Evolutionary conservation across 2,797 vertebrate genomes (phyloP), one percentile per base, ranked within the genome.

Genomic region (Gadopsis bispinosus): DNA sequence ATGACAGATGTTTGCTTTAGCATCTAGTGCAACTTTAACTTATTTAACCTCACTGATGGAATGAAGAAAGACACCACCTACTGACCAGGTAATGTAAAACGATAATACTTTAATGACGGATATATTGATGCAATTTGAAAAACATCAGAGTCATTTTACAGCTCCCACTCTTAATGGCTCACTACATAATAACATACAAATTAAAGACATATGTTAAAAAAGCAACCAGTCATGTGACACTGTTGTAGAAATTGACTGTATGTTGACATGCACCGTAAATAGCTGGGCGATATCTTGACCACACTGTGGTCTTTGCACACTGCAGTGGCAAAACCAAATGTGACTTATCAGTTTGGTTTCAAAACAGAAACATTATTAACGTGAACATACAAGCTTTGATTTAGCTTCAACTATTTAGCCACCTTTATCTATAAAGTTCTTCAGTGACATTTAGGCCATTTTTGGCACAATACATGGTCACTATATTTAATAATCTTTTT

Each of bases 361-460:
- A 55, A 68, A 68, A 33, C 17, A 78, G 65, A 80, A 51, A 14
- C 6, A 9, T 13, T 33, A n/a, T 17, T 29, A 59, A 19, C n/a
- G 1, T 20, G 6, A 55, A 70, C 7, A 35, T n/a, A 62, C 37
- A 26, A 56, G 60, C 29, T 69, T 50, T 35, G 12, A 74, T 62
- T 43, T 50, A 26, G 19, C n/a, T 29, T 67, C 4, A 8, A n/a
- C 33, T 35, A 19, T 29, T 50, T 43, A n/a, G 48, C 39, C 26
- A 50, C 14, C 37, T 69, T 50, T n/a, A 19, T 63, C 26, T 62
- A 12, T 14, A 7, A 58, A 16, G 50, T 7, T 53, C 47, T 26
- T 51, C 20, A 4, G 31, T 71, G 73, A 63, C 45, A 50, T 61
- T 75, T 26, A 66, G 3, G 62, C n/a, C 5, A 67, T 63, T 65